phyloP scores from a whole-genome alignment of 2,113 vertebrate genomes.

The Podiceps cristatus region DNA sequence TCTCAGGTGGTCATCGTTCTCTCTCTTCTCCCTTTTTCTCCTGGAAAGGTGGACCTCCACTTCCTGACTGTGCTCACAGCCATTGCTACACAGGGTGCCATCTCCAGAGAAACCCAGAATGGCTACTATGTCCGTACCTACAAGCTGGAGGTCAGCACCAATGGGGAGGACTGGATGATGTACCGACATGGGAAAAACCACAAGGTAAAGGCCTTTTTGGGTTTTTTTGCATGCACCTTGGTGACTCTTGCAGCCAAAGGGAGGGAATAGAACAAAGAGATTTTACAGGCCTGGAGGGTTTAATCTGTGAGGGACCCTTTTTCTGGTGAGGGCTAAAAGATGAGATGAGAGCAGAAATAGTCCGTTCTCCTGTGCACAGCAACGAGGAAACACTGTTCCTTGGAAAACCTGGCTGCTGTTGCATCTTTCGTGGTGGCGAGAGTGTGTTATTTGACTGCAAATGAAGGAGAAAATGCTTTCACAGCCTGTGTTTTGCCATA shows the following conservation, averaged over 20 bases:
- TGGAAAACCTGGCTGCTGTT: constrained; percentile 63
- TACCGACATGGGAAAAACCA: constrained; percentile 97
- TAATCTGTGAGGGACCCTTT: background rate
- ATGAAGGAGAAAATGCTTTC: constrained; percentile 78
- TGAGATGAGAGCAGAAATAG: constrained; percentile 10
- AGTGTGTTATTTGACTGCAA: constrained; percentile 73
- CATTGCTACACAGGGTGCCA: constrained; percentile 93
- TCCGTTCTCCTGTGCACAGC: constrained; percentile 44
- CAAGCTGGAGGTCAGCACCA: constrained; percentile 98
- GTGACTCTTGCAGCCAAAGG: background rate
- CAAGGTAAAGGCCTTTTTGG: constrained; percentile 81
- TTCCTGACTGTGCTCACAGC: constrained; percentile 93
- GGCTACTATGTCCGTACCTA: constrained; percentile 94
- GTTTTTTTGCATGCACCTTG: background rate
- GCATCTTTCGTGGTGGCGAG: constrained; percentile 10
- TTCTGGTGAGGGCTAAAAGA: background rate
- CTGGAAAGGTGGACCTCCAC: constrained; percentile 90
- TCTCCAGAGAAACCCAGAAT: constrained; percentile 93
- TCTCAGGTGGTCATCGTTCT: background rate
- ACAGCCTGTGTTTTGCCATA: constrained; percentile 38
- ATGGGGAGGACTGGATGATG: constrained; percentile 99
- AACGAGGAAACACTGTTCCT: constrained; percentile 51
- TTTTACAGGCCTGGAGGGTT: background rate
- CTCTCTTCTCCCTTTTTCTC: background rate
- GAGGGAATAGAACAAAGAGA: background rate